These are phyloP conservation scores for Smittia aterrima DNA, from an alignment of 2,888 invertebrate genomes.

Conservation along the genomic window DNA sequence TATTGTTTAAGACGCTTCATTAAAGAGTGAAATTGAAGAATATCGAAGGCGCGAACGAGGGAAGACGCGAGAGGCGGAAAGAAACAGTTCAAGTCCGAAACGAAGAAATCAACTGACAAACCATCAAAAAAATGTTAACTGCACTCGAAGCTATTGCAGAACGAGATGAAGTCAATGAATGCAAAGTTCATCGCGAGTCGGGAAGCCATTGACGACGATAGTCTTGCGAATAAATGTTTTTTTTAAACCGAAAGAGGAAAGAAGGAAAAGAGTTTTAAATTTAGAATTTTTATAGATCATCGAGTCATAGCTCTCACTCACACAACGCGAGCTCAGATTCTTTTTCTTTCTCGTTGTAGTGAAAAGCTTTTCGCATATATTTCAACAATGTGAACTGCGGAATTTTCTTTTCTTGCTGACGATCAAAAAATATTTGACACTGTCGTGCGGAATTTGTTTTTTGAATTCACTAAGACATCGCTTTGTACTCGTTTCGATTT, in stretches of 20 bases:
- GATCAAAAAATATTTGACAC: too few relatives aligned
- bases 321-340: not conserved
- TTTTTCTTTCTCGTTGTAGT: not conserved
- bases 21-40: slow-evolving; percentile 22
- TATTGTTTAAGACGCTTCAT: slow-evolving; percentile 33
- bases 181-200: slow-evolving; percentile 14
- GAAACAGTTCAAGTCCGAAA: not conserved
- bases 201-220: not conserved
- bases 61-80: not conserved
- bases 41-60: slow-evolving; percentile 11
- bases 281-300: slow-evolving; percentile 37
- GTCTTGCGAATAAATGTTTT: too few relatives aligned
- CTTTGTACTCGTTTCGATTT: too few relatives aligned
- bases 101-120: slow-evolving; percentile 15
- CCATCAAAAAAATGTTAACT: slow-evolving; percentile 7
- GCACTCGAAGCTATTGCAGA: not conserved
- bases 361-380: not conserved
- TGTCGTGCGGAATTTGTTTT: too few relatives aligned
- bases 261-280: slow-evolving; percentile 21
- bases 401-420: not conserved
- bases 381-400: not conserved
- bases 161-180: slow-evolving; percentile 8
- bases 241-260: not conserved
- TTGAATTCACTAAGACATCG: too few relatives aligned
- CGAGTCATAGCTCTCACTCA: slow-evolving; percentile 20